These are phyloP conservation scores for Galemys pyrenaicus DNA, from an alignment of 2,113 vertebrate species.

Conservation along the genomic window DNA sequence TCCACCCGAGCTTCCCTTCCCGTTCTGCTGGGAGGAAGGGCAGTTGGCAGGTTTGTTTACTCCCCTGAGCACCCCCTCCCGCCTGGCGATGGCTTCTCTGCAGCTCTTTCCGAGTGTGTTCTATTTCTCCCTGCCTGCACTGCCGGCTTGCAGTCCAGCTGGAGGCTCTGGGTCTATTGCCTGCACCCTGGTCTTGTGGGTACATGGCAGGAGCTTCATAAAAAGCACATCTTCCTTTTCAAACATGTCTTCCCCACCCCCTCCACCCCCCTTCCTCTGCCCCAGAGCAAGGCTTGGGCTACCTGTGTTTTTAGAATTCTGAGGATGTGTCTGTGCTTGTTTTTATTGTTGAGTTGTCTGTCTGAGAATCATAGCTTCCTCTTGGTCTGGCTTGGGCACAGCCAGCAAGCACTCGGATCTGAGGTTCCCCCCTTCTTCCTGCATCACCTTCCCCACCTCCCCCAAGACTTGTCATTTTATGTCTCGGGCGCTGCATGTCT, in stretches of 20 bases:
- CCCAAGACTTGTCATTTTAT: background rate
- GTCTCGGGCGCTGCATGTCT: background rate
- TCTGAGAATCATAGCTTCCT: background rate
- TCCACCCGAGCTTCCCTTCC: conserved; percentile 53
- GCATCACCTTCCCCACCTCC: background rate
- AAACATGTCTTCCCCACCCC: background rate
- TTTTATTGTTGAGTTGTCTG: background rate
- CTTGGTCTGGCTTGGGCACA: background rate
- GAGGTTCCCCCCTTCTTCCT: background rate
- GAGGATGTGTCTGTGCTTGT: conserved; percentile 29
- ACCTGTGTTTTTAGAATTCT: background rate
- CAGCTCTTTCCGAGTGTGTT: background rate
- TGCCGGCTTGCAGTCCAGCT: background rate
- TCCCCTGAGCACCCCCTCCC: conserved; percentile 1
- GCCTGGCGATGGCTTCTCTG: conserved; percentile 38
- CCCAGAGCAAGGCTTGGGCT: background rate
- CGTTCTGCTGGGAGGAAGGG: conserved; percentile 11
- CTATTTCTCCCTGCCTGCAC: background rate
- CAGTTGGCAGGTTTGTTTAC: conserved; percentile 60
- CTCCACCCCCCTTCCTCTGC: too few relatives aligned
- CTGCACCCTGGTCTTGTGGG: background rate
- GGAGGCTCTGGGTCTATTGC: background rate
- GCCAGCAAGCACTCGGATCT: background rate
- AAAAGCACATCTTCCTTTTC: background rate
- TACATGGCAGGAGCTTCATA: background rate